Base-by-base conservation (phyloP, 2,888 invertebrate species). In the Cantharis rufa region DNA sequence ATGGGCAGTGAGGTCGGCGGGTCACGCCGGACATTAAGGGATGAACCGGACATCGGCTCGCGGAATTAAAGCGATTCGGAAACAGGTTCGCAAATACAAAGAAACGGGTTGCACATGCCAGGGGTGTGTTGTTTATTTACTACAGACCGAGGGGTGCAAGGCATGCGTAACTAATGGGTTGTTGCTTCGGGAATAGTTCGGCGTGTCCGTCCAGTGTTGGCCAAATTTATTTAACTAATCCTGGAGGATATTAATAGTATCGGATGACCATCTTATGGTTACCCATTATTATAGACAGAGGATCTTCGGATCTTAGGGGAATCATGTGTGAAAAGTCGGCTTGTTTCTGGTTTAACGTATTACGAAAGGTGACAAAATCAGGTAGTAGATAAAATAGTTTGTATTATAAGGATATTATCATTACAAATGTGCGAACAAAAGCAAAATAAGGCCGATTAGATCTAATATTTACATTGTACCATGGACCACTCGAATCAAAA, bases 11-110 rank as follows among this genome's bases (percentile, higher is more conserved):
- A 86, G 88, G 88, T 87, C 87, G 84, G 80, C 84, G 85, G 88
- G 87, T 88, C 87, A 87, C 84, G 85, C 86, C 87, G 87, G 87
- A 86, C 87, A 86, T 86, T 84, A 83, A 87, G 86, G 88, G 87
- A 86, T 87, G 86, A 82, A 86, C 85, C 85, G 86, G 85, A 86
- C 85, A 85, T 84, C 82, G 83, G 84, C 83, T 84, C 84, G 85
- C 84, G 86, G 85, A 85, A 85, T 85, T 85, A 84, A 85, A 81
- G 76, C 75, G 74, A 80, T 79, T 80, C 76, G 72, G 79, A 80
- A 86, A 86, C 86, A 86, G 86, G 85, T 85, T 85, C 83, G 82
- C 78, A 48, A 16, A 75, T 69, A 83, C 83, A 83, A 83, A 84
- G 78, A 84, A 84, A 84, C 84, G 83, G 83, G 84, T 85, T 85